These are phyloP conservation scores for Gisinianus flammeolus DNA, from an alignment of 2,888 invertebrate species.

Conservation along the genomic window DNA sequence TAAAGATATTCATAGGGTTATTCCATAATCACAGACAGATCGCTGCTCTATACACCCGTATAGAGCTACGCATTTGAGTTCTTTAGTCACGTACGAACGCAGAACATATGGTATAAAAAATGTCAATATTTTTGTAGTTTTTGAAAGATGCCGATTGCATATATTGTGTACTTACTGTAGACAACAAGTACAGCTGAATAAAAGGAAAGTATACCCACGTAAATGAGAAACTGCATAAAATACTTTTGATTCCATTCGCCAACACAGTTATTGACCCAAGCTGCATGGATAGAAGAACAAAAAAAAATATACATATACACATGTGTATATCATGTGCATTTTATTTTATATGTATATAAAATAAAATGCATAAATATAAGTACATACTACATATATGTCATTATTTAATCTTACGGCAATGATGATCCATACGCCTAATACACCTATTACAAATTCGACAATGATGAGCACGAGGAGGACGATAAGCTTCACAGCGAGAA, in stretches of 20 bases:
- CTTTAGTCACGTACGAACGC: no score
- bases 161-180: no score
- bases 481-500: constrained; percentile 77
- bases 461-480: constrained; percentile 85
- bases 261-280: constrained; percentile 88
- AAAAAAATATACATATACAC: background rate
- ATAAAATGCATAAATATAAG: no score
- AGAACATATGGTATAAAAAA: no score
- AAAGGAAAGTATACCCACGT: constrained; percentile 72
- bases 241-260: constrained; percentile 91
- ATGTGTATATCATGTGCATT: background rate
- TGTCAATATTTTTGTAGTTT: no score
- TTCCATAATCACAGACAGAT: no score
- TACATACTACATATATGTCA: background rate
- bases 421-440: constrained; percentile 82
- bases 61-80: no score
- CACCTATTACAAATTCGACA: constrained; percentile 86
- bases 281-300: background rate
- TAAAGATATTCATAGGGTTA: no score
- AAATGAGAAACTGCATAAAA: constrained; percentile 85
- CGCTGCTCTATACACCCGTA: no score
- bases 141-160: no score
- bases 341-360: no score
- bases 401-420: constrained; percentile 71
- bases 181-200: constrained; percentile 76